phyloP scores from a whole-genome alignment of 2,113 vertebrate species.

The Pogonocichla stellata region DNA sequence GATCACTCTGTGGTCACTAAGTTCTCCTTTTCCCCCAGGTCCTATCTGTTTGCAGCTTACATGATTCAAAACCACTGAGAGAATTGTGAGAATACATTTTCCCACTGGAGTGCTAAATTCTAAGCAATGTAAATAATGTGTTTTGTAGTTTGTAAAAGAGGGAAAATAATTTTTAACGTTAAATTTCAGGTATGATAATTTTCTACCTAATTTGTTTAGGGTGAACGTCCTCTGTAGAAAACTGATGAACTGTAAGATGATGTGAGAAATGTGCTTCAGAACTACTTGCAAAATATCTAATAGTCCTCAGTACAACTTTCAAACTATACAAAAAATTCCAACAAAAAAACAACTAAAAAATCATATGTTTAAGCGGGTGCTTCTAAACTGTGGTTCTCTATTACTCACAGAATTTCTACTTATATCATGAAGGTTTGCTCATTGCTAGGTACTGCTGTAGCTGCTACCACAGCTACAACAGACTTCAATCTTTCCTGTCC shows the following conservation, averaged over 20 bases:
- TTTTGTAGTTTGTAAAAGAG: neutral
- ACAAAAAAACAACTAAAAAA: neutral
- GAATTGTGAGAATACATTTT: neutral
- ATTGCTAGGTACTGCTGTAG: neutral
- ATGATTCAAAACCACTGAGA: neutral
- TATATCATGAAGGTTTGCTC: neutral
- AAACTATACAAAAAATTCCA: neutral
- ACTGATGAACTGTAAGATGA: neutral
- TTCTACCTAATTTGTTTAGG: neutral
- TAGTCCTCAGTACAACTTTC: neutral
- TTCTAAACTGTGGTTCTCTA: neutral
- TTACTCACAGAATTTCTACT: neutral
- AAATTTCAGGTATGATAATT: neutral
- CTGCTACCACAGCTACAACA: neutral
- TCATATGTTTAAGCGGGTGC: neutral
- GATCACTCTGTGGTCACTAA: neutral
- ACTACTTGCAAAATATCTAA: neutral
- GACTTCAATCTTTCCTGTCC: neutral
- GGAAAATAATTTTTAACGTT: neutral
- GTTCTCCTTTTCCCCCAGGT: neutral
- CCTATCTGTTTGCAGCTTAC: neutral
- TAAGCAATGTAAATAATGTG: neutral
- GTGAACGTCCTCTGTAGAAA: neutral
- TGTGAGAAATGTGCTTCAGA: neutral
- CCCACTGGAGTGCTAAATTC: neutral